Percentiles rank a stretch among this genome's conserved stretches.
Evolutionary conservation across 2,797 vertebrate genomes (phyloP).

Genomic region (Poecilia wingei): DNA sequence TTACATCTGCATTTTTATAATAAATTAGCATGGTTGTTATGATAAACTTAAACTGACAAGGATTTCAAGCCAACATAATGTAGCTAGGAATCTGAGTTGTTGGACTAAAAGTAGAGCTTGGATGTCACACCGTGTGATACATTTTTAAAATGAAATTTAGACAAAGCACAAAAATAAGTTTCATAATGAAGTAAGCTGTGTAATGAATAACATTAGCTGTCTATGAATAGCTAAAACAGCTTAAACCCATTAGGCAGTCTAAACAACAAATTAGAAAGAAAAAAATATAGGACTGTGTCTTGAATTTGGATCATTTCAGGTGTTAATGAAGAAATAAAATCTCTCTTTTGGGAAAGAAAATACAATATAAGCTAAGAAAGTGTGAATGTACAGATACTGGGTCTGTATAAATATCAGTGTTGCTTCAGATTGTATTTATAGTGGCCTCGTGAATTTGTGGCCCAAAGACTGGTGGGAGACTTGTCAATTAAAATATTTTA

Average conservation of each 20-base stretch:
- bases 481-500: not conserved
- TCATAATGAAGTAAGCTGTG: not conserved
- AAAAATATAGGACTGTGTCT: not conserved
- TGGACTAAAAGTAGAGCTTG: not conserved
- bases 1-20: not conserved
- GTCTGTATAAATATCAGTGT: constrained; percentile 59
- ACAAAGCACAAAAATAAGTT: not conserved
- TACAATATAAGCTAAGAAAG: not conserved
- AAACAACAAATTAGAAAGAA: not conserved
- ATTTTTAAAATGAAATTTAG: not conserved
- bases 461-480: not conserved
- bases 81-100: not conserved
- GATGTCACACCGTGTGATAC: not conserved
- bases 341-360: not conserved
- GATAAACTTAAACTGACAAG: not conserved
- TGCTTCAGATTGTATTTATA: constrained; percentile 9
- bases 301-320: not conserved
- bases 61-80: not conserved
- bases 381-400: constrained; percentile 31
- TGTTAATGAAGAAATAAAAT: not conserved
- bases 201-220: not conserved
- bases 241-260: not conserved
- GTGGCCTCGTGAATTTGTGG: not conserved
- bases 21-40: not conserved
- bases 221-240: not conserved